Evolutionary conservation across 2,797 vertebrate genomes (phyloP), one percentile per base, ranked within the genome.

Genomic region (Streptopelia turtur): DNA sequence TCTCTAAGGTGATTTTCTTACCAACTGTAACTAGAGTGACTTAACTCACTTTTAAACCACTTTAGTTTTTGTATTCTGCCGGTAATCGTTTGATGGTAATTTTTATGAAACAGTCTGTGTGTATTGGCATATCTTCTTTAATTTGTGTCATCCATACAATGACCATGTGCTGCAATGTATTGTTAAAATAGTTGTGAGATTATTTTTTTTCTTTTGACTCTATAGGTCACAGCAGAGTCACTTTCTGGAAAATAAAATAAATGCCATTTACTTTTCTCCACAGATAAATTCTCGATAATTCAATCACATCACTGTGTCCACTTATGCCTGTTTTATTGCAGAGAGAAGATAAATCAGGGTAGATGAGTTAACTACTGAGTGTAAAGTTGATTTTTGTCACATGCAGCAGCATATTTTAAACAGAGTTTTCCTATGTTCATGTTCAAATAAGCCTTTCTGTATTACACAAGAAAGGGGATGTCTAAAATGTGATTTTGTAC

Each of bases 1-100:
- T 99, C 56, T 98, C 98, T 59, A 98, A 99, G 98, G 99, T 99
- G 97, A 95, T 33, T 27, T 52, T 84, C 57, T 52, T 53, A 8
- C 22, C 21, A 9, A 52, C 45, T 82, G 10, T 60, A 77, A 60
- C 31, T 21, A 18, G 9, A n/a, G 8, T 75, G 7, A n/a, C 39
- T 77, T 53, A 70, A 43, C 57, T 59, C 16, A 14, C 53, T 87
- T 6, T 31, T 50, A 20, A 90, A 61, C 41, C 15, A 28, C 22
- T 45, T 74, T 1, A 72, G 16, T 23, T 49, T 72, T 76, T 25
- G 25, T 31, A 9, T 0, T 69, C 17, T 79, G 17, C 2, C 78
- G 8, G 45, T 76, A 27, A 7, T 74, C 28, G 24, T 13, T 13
- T 55, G 23, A 25, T 3, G 11, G 28, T 49, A 30, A 17, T 57